Evolutionary conservation across 2,888 invertebrate species (phyloP), one percentile per base, ranked within the genome.

Genomic region (Fragum whitleyi): DNA sequence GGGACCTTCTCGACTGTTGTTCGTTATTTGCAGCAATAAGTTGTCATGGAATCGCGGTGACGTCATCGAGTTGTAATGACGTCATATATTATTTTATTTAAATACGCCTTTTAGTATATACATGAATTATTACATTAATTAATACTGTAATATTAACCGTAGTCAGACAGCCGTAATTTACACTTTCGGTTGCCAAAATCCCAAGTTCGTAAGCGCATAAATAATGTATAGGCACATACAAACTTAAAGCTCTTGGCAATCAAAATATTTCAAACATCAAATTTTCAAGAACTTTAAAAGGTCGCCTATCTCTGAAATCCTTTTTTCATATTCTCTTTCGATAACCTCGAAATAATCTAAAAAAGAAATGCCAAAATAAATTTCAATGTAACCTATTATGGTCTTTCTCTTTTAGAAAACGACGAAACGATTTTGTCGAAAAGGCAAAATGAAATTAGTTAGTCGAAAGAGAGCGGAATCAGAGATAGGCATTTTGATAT

Each of bases 1-100:
- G 65, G 65, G 65, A 65, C 65, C 42, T 65, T 65, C 65, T 65
- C 65, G 47, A 42, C n/a, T n/a, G n/a, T 42, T 39, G 11, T 23
- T 42, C 36, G 7, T 6, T 16, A 36, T 9, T 65, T 65, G 65
- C 65, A 65, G 65, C 42, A 47, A 14, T 65, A 1, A 42, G 42
- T 65, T 65, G 65, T 21, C 65, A 65, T 65, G 65, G 65, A 23
- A 23, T 36, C 29, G 14, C n/a, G 11, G 32, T 32, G 32, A 61
- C 61, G 61, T 29, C 61, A 61, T 32, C 11, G 2, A 26, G 9
- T 23, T 6, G 11, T 1, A 9, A 26, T 28, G 26, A 0, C 21
- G 61, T 29, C 61, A 61, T 61, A 32, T 11, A 28, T 47, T 47
- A n/a, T 14, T 9, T 47, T 47, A 32, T 29, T 61, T 61, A 61